Percentiles rank a stretch among this genome's conserved stretches.
phyloP scores from a whole-genome alignment of 2,888 invertebrate species.

The Tuta absoluta region DNA sequence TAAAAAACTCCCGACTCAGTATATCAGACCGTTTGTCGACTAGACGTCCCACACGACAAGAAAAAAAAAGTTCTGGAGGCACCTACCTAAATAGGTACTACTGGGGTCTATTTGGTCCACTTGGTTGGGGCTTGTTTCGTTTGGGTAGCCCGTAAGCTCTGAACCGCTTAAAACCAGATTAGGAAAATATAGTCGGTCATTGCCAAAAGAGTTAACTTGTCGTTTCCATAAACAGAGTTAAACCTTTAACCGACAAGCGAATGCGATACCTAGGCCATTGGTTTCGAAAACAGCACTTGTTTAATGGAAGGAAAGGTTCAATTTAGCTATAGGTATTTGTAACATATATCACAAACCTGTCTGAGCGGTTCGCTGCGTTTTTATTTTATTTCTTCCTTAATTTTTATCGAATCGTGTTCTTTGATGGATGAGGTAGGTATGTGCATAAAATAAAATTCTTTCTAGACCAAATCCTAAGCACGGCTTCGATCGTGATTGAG shows the following conservation, averaged over 20 bases:
- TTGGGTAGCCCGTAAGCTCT: background rate
- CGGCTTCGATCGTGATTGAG: no score
- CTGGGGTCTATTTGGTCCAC: no score
- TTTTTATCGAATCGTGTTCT: constrained; percentile 36
- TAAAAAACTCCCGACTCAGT: no score
- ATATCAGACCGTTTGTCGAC: no score
- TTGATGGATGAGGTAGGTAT: no score
- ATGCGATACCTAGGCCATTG: constrained; percentile 48
- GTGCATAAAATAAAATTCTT: no score
- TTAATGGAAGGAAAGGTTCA: constrained; percentile 58
- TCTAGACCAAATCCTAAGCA: no score
- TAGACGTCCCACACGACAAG: no score
- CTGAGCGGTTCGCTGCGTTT: constrained; percentile 51
- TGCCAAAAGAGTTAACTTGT: constrained; percentile 74
- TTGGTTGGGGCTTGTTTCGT: no score
- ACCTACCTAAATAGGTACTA: no score
- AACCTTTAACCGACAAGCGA: constrained; percentile 59
- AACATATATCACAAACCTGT: constrained; percentile 51
- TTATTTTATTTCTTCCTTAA: constrained; percentile 53
- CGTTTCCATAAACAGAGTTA: constrained; percentile 73
- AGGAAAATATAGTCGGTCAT: constrained; percentile 61
- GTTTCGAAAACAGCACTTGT: constrained; percentile 60
- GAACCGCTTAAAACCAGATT: background rate
- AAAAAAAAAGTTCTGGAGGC: no score
- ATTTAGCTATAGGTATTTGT: constrained; percentile 45